Base-by-base conservation (phyloP, 2,797 vertebrate genomes). In the Gymnoscopelus braueri region DNA sequence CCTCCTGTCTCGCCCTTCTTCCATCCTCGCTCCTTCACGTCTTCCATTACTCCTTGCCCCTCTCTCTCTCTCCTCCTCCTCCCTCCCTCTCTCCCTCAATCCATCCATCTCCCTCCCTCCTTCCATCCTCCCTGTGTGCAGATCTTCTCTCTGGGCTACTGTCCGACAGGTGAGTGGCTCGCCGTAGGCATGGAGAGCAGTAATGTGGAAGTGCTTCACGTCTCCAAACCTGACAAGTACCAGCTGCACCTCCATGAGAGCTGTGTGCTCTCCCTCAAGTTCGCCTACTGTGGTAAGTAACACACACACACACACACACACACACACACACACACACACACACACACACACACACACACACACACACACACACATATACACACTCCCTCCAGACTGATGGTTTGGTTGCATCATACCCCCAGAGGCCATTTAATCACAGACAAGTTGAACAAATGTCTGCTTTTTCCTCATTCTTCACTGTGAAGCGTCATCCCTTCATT, bases 201-300 rank as follows among this genome's bases (percentile, higher is more conserved):
- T 67, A 92, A 93, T 0, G 93, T 94, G 61, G 93, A 93, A 81
- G 93, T 96, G 35, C 91, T 95, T 63, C 92, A 94, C 0, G 91
- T 94, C 77, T 83, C 75, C n/a, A 93, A 93, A 68, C 91, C 90
- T 0, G 92, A 92, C 85, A 94, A 93, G 61, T 93, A 91, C 84
- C 87, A 92, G 88, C 94, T 94, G 79, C 95, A 94, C 67, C 90
- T 92, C 49, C 94, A 95, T 0, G 92, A 95, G 63, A 90, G 87
- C 77, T 91, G 93, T 0, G 92, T 96, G 72, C 91, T 96, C 14
- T 94, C 92, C 0, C 93, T 94, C 74, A 94, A 95, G 78, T 96
- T 96, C 0, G 95, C 95, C 72, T 94, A 94, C 26, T 94, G 94
- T 0, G 94, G 95, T 96, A 88, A 57, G 88, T 7, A 2, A 44